Conservation (phyloP, 2,113 vertebrate genomes). For the Parotia lawesii region DNA sequence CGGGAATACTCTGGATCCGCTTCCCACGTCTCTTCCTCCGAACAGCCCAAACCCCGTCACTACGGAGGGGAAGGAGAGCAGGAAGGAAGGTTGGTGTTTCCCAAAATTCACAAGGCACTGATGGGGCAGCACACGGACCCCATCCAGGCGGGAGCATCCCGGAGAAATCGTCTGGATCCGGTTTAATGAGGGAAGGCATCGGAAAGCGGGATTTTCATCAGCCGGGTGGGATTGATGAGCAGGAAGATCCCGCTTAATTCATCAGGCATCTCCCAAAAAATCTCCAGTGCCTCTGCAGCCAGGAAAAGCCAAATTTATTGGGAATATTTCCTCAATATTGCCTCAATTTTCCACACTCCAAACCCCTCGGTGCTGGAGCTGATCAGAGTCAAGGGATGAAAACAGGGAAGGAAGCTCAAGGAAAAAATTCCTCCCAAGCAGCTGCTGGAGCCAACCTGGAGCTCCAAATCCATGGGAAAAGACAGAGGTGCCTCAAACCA, state of each 20-base stretch:
- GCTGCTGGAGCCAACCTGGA: background rate
- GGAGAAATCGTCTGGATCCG: background rate
- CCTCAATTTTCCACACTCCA: background rate
- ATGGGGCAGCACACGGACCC: background rate
- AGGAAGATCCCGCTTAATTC: background rate
- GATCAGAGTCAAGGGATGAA: background rate
- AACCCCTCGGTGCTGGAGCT: background rate
- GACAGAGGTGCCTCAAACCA: background rate
- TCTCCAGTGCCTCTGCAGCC: background rate
- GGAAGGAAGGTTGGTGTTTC: background rate
- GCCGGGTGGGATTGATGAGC: background rate
- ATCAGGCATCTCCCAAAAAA: background rate
- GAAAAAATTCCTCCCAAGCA: background rate
- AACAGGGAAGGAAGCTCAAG: background rate
- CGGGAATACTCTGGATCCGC: accelerated
- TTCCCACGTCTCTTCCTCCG: accelerated
- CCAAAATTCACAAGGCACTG: background rate
- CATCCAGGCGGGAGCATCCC: constrained; percentile 23
- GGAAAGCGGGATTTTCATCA: constrained; percentile 4
- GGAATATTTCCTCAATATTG: background rate
- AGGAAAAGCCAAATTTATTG: background rate
- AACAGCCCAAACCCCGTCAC: background rate
- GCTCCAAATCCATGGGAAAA: background rate
- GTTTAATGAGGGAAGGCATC: background rate
- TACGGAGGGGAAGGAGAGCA: background rate